These are phyloP conservation scores for Malthinus seriepunctatus DNA, from an alignment of 2,888 invertebrate species.

Conservation along the genomic window DNA sequence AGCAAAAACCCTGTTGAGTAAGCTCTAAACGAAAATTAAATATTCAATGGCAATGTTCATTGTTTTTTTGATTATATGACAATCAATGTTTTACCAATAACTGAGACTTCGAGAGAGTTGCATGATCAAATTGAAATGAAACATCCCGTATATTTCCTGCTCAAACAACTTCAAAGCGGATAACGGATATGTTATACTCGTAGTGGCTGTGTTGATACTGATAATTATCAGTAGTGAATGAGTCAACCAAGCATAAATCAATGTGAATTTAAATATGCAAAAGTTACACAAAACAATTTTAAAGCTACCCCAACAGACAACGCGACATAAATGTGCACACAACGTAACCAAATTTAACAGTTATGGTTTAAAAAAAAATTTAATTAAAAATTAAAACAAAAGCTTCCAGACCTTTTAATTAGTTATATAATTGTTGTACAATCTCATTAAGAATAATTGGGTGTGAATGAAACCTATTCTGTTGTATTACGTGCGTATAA, in stretches of 20 bases:
- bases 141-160: background rate
- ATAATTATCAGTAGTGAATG: constrained; percentile 1
- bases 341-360: background rate
- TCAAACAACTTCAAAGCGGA: background rate
- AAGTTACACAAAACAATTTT: background rate
- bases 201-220: constrained; percentile 1
- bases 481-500: too few species aligned
- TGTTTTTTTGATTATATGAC: too few species aligned
- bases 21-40: too few species aligned
- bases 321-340: background rate
- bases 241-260: background rate
- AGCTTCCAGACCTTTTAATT: too few species aligned
- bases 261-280: background rate
- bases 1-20: too few species aligned
- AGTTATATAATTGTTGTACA: too few species aligned
- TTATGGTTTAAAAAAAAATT: background rate
- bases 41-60: too few species aligned
- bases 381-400: background rate
- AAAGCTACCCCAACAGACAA: background rate
- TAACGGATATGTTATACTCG: background rate
- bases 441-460: too few species aligned
- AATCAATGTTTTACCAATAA: too few species aligned
- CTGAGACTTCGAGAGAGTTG: too few species aligned
- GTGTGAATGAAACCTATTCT: too few species aligned
- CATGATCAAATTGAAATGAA: too few species aligned